Base-by-base conservation (phyloP, 2,888 invertebrate species). In the Drosophila mettleri region DNA sequence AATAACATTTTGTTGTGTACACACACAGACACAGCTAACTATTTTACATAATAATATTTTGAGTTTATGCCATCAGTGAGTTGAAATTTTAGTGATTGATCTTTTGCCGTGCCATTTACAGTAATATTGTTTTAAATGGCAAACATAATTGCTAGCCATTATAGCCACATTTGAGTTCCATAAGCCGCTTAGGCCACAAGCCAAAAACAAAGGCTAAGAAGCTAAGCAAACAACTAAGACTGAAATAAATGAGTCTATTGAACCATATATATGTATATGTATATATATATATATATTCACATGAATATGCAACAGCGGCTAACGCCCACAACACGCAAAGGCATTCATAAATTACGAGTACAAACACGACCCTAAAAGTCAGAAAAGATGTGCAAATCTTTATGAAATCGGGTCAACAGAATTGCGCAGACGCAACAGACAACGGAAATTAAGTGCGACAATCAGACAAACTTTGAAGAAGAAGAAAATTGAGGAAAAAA, bases 351-450 rank as follows among this genome's bases (percentile, higher is more conserved):
- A 68, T 49, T 49, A 34, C 31, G 12, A 6, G 16, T 49, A 34
- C 31, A 16, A 6, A 24, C 27, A 18, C 49, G 49, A 49, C 49
- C 49, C 49, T 33, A 49, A 49, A 34, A 49, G 49, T 34, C 34
- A 49, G 16, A 8, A 46, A 38, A 45, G 16, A 59, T 80, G 65
- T 76, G 46, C 61, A 72, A 79, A 73, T 67, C 51, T 22, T 51
- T 70, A 55, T 18, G 52, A 81, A 86, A 74, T 70, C 76, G 51
- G 85, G 85, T 86, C 86, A 84, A 51, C 46, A 83, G 80, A 80
- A 85, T 82, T 80, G 80, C 79, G 78, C 71, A 78, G 78, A 78
- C 70, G 74, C 70, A 64, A 58, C 69, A 33, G 66, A 48, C 52
- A 61, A 53, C 66, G 43, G 57, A 64, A 57, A 65, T 16, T 1